These are phyloP conservation scores for Brachymystax lenok DNA, from an alignment of 2,797 vertebrate species.

Conservation along the genomic window DNA sequence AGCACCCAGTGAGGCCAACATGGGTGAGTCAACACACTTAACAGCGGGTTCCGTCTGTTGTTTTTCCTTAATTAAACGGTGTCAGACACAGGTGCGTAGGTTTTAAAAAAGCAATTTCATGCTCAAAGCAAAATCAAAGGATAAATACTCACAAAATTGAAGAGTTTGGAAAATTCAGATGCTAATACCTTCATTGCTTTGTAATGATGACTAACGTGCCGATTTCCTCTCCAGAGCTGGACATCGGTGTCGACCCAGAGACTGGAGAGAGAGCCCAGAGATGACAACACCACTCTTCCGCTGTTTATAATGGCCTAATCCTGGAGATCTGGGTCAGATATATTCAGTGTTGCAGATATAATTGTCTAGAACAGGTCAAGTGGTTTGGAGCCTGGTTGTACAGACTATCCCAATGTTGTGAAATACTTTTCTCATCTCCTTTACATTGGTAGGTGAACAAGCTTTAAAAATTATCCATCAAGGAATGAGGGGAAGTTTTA, in stretches of 20 bases:
- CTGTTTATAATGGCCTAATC: background rate
- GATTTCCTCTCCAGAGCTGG: conserved; percentile 48
- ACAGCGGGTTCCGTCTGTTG: background rate
- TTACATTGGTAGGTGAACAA: background rate
- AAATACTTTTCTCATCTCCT: background rate
- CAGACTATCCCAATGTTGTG: background rate
- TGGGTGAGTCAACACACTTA: conserved; percentile 46
- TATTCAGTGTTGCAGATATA: background rate
- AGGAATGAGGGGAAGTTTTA: background rate
- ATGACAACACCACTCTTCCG: conserved; percentile 22
- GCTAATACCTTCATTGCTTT: background rate
- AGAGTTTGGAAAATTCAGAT: background rate
- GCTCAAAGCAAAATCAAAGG: background rate
- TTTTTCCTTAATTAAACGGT: background rate
- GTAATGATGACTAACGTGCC: background rate
- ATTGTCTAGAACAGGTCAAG: background rate
- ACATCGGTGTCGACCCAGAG: conserved; percentile 60
- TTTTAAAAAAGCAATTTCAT: no score
- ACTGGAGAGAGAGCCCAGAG: conserved; percentile 62
- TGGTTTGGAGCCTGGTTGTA: background rate
- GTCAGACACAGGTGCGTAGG: background rate
- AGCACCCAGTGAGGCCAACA: conserved; percentile 24
- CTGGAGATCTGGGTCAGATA: background rate
- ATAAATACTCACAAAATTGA: background rate
- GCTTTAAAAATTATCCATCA: background rate